phyloP scores from a whole-genome alignment of 2,888 invertebrate species.

The Drosophila mayaguana region DNA sequence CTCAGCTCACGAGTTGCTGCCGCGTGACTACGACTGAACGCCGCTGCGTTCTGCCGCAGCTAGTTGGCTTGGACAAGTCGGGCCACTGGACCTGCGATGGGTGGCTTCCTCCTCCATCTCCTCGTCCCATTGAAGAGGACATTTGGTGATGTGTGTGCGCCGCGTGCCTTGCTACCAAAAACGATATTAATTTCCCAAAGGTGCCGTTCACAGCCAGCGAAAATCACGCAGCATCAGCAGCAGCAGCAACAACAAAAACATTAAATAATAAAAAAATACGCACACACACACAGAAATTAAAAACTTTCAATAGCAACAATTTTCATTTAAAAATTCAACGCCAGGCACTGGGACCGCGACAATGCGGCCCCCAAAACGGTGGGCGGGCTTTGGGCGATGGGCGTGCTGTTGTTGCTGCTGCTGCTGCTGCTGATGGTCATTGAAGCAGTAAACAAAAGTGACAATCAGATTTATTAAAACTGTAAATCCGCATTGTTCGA shows the following conservation, averaged over 20 bases:
- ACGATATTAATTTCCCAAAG: conserved; percentile 84
- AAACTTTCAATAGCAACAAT: conserved; percentile 82
- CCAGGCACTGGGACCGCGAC: conserved; percentile 65
- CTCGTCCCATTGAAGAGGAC: not conserved
- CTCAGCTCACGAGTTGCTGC: conserved; percentile 73
- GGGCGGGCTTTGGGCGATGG: not conserved
- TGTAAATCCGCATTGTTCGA: conserved; percentile 65
- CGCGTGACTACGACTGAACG: conserved; percentile 69
- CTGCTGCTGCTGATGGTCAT: conserved; percentile 59
- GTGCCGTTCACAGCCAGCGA: conserved; percentile 75
- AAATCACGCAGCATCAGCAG: conserved; percentile 73
- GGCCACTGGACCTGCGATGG: conserved; percentile 22
- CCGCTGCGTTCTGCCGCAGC: conserved; percentile 8
- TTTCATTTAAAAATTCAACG: conserved; percentile 81
- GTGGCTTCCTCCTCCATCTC: conserved; percentile 22
- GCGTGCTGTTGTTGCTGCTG: conserved; percentile 33
- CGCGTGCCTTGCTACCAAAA: conserved; percentile 74
- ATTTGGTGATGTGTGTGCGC: conserved; percentile 43
- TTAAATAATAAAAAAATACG: conserved; percentile 66
- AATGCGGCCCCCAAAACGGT: conserved; percentile 36
- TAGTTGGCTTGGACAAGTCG: conserved; percentile 25
- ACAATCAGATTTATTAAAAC: conserved; percentile 79
- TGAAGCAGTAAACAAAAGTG: conserved; percentile 62
- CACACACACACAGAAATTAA: conserved; percentile 72
- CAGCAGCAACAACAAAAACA: conserved; percentile 35